Evolutionary conservation across 2,797 vertebrate genomes (phyloP).

Genomic region (Enteromius radiatus): DNA sequence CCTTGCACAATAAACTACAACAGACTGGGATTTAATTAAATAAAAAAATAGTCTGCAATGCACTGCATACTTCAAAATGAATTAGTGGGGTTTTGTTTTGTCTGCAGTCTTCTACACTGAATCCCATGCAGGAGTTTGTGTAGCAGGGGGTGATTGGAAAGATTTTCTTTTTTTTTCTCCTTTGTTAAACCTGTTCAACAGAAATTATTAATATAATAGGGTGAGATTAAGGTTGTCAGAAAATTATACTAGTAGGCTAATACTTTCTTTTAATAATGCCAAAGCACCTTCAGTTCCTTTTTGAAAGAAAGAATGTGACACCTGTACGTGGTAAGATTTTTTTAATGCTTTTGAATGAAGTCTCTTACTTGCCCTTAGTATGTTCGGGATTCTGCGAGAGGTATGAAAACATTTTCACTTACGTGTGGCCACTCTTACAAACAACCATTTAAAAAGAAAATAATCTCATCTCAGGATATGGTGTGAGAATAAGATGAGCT

Average conservation of each 20-base stretch:
- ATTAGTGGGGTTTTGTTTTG: background rate
- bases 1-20: background rate
- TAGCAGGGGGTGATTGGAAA: background rate
- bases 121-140: background rate
- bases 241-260: background rate
- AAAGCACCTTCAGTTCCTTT: background rate
- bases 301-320: background rate
- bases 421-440: too few species aligned
- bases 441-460: too few species aligned
- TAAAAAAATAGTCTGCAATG: background rate
- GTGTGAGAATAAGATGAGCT: too few species aligned
- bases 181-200: background rate
- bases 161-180: background rate
- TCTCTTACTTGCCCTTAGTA: background rate
- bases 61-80: conserved; percentile 4
- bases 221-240: conserved; percentile 8
- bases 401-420: too few species aligned
- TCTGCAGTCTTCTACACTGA: background rate
- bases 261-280: background rate
- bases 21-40: conserved; percentile 15
- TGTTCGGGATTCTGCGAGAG: too few species aligned
- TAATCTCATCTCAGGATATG: too few species aligned
- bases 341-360: background rate
- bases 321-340: background rate
- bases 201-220: background rate